Evolutionary conservation across 2,797 vertebrate species (phyloP), one percentile per base, ranked within the genome.

Genomic region (Molossus molossus): DNA sequence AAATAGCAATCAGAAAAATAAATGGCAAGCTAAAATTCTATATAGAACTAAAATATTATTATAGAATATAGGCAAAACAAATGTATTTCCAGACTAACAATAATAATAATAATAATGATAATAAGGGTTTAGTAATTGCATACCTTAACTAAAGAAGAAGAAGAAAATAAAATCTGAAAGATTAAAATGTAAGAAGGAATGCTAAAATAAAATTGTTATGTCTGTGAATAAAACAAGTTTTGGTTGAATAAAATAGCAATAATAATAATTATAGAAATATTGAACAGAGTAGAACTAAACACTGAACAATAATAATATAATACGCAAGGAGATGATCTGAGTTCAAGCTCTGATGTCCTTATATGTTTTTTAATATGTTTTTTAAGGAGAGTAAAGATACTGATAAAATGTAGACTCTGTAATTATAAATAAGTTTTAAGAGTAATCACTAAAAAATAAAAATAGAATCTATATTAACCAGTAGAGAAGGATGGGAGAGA

Each of bases 1-100:
- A 79, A 90, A 79, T n/a, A 89, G 72, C 15, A 94, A 65, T 60
- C 29, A 94, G 57, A 86, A 90, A 64, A 64, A 14, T 67, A 83
- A 77, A 76, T 55, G 21, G 70, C 27, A 83, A 58, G 53, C 48
- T 93, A 79, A 89, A 72, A 89, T 48, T 70, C 37, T 85, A 60
- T 80, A 80, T 37, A 15, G 1, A 80, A 1, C 33, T 89, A 85
- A 84, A 89, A 93, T 45, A 17, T 58, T 70, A n/a, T 40, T 85
- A 9, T 67, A 85, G 48, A 79, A 73, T 73, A 73, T 17, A 55
- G 21, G 37, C 9, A 77, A 69, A 88, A 83, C 25, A 29, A 72
- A 70, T 5, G 2, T 72, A 65, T 84, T 94, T 80, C 29, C 23
- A 73, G 75, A 55, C 3, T 0, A 73, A 18, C 33, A 80, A 60